Percentiles rank a stretch among this genome's conserved stretches.
phyloP scores from a whole-genome alignment of 30 jellyfish, hydroid and myxozoan genomes.

The Pelagia noctiluca region DNA sequence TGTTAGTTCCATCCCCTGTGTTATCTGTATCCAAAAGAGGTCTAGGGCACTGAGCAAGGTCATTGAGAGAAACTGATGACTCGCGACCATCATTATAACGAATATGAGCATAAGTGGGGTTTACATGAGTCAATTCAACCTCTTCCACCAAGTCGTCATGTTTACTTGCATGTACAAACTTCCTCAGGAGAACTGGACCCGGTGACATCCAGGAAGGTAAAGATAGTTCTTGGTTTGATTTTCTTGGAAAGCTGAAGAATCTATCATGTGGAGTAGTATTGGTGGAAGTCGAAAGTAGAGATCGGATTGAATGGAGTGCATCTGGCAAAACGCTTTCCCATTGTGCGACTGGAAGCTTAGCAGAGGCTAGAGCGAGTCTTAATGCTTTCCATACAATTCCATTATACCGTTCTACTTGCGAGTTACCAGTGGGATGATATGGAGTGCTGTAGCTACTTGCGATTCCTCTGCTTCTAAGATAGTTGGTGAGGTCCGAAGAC shows the following conservation, averaged over 20 bases:
- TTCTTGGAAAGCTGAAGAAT: conserved; percentile 63
- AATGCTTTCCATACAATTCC: conserved; percentile 69
- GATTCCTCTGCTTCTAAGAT: conserved; percentile 36
- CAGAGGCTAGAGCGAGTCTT: conserved; percentile 49
- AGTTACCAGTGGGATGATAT: conserved; percentile 64
- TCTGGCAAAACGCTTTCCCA: conserved; percentile 84
- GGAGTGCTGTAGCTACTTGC: conserved; percentile 66
- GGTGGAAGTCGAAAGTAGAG: conserved; percentile 79
- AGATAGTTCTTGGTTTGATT: conserved; percentile 58
- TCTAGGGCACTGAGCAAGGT: conserved; percentile 72
- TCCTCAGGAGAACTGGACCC: conserved; percentile 66
- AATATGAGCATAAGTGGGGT: conserved; percentile 70
- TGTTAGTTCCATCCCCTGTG: conserved; percentile 5
- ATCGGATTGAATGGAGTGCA: conserved; percentile 80
- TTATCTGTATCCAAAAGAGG: not conserved
- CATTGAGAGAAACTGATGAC: conserved; percentile 64
- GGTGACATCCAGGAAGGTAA: conserved; percentile 75
- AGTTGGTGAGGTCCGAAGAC: conserved; percentile 42
- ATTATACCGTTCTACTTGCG: conserved; percentile 65
- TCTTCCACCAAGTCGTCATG: conserved; percentile 41
- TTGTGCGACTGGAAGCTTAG: conserved; percentile 40
- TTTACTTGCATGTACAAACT: conserved; percentile 28
- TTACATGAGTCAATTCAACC: conserved; percentile 39
- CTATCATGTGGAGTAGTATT: conserved; percentile 81
- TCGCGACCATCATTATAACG: conserved; percentile 84